Base-by-base conservation (phyloP, 2,888 invertebrate species). In the Lepeophtheirus nordmannii region DNA sequence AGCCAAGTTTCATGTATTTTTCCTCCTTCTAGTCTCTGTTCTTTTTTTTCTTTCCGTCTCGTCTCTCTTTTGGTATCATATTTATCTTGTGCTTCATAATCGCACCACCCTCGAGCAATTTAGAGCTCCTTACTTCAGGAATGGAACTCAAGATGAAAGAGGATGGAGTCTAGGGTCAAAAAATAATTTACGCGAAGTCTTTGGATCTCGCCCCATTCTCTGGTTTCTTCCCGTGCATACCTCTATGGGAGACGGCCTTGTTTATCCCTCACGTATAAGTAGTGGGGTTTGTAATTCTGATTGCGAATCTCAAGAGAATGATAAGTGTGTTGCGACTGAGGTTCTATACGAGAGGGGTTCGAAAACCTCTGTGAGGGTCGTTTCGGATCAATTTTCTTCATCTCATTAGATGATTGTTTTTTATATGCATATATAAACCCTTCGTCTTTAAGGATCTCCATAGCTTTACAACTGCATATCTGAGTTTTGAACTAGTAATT, bases 31-130 rank as follows among this genome's bases (percentile, higher is more conserved):
- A 79, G 90, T 96, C 70, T 85, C 94, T 59, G 82, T 91, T 67
- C 96, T 98, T 94, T 97, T 98, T 80, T 91, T 88, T 71, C 85
- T 97, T 71, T 93, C 93, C 77, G 82, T 98, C 74, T 85, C 89
- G 69, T 93, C 93, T 67, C 82, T 98, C 70, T 92, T 97, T 80
- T 87, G 88, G 73, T 98, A 98, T 79, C 98, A 98, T 76, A 85
- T 91, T 76, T 97, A 89, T 77, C 83, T 98, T 74, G 88, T 92
- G 70, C 79, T 85, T 67, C 84, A 87, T 74, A 98, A 81, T 72
- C 73, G 78, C n/a, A 23, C 66, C 9, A 66, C 66, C 39, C 37
- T 66, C 20, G 66, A 66, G 40, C 66, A 66, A 30, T 66, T 66
- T 23, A 37, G 66, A 20, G 60, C 59, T 8, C 66, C 66, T 12